Evolutionary conservation across 2,888 invertebrate genomes (phyloP).

Genomic region (Folsomia candida): DNA sequence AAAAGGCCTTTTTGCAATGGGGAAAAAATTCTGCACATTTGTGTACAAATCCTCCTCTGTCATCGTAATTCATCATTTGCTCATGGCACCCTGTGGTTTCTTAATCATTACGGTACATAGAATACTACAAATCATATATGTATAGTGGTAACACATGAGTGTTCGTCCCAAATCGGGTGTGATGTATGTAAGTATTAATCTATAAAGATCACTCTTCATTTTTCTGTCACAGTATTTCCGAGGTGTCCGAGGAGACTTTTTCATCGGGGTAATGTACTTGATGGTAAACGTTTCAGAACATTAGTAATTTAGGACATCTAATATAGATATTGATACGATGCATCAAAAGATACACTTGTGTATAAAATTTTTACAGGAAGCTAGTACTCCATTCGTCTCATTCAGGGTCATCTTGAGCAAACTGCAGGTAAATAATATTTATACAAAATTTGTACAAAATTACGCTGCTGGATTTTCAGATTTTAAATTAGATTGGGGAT

Average conservation of each 20-base stretch:
- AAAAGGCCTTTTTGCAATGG: constrained; percentile 13
- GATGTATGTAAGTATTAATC: too few species aligned
- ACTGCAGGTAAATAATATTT: constrained; percentile 55
- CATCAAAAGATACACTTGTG: too few species aligned
- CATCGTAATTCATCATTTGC: constrained; percentile 71
- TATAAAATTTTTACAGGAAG: too few species aligned
- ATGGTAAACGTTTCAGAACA: too few species aligned
- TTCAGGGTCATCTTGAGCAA: constrained; percentile 65
- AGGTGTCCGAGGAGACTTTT: constrained; percentile 71
- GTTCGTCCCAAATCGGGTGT: too few species aligned
- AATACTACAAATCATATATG: too few species aligned
- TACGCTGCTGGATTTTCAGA: background rate
- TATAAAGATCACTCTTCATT: too few species aligned
- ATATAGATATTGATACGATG: too few species aligned
- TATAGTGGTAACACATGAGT: too few species aligned
- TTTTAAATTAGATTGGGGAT: too few species aligned
- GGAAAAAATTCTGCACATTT: constrained; percentile 51
- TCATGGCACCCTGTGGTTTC: constrained; percentile 72
- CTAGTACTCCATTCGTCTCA: constrained; percentile 77
- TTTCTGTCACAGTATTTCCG: constrained; percentile 73
- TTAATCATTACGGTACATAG: constrained; percentile 60
- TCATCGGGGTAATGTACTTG: constrained; percentile 76
- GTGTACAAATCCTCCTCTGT: constrained; percentile 66
- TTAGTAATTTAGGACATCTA: too few species aligned
- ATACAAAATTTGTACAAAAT: background rate